Conservation (phyloP, 2,888 invertebrate species). For the Scaptomyza reducta region DNA sequence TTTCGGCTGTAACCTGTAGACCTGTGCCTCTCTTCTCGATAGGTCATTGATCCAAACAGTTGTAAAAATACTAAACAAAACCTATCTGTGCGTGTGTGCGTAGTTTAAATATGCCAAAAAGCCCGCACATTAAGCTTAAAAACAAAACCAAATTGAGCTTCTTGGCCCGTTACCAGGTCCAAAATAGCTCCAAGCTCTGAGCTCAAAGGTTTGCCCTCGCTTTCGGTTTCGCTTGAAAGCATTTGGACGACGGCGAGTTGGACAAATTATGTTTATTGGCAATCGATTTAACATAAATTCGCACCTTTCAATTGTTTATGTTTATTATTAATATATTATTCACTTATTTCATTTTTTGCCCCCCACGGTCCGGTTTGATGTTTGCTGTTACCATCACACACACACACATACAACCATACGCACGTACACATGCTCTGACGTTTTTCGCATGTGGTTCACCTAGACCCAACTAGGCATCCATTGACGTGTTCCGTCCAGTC, state of each 20-base stretch:
- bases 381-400: slow-evolving; percentile 9
- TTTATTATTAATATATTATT: slow-evolving; percentile 34
- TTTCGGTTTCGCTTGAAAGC: slow-evolving; percentile 54
- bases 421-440: slow-evolving; percentile 41
- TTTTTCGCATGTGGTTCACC: slow-evolving; percentile 70
- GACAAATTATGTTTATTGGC: slow-evolving; percentile 63
- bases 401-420: background rate
- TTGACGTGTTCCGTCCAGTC: slow-evolving; percentile 61
- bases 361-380: slow-evolving; percentile 27
- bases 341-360: slow-evolving; percentile 1
- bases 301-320: slow-evolving; percentile 71
- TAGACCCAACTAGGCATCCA: slow-evolving; percentile 78
- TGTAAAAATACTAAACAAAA: slow-evolving; percentile 18
- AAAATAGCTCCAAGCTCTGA: slow-evolving; percentile 20
- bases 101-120: slow-evolving; percentile 11
- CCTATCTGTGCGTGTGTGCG: background rate
- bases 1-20: slow-evolving; percentile 15
- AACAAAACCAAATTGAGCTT: background rate
- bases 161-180: slow-evolving; percentile 30
- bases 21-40: slow-evolving; percentile 19
- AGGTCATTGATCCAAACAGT: slow-evolving; percentile 67
- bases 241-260: background rate
- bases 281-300: slow-evolving; percentile 71
- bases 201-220: slow-evolving; percentile 55
- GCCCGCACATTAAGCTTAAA: slow-evolving; percentile 32